A percentile compares a stretch with the other conserved stretches of the same genome.
phyloP scores from a whole-genome alignment of 2,797 vertebrate species.

The Synanceia verrucosa region DNA sequence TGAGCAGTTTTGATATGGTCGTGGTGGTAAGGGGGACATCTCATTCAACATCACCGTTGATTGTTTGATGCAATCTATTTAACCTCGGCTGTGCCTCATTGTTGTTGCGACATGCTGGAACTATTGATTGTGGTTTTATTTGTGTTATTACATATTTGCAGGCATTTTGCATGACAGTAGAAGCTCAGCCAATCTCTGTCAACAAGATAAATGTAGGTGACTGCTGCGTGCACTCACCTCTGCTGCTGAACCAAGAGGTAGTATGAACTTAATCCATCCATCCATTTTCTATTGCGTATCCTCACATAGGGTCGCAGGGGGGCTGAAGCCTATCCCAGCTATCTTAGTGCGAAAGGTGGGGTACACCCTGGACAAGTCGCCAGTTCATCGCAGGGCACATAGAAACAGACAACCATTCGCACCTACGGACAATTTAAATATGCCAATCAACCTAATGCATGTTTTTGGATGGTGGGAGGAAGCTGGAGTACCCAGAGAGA shows the following conservation, averaged over 20 bases:
- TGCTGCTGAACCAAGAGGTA: neutral
- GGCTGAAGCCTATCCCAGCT: no score
- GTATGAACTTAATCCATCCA: neutral
- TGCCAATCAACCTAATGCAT: no score
- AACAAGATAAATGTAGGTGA: neutral
- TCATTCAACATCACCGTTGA: slow-evolving; percentile 68
- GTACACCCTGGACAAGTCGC: no score
- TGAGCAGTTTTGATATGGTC: slow-evolving; percentile 56
- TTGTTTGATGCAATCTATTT: slow-evolving; percentile 68
- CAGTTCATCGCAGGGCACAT: no score
- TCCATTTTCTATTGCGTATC: no score
- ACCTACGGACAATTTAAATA: no score
- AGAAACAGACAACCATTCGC: no score
- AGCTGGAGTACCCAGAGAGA: no score
- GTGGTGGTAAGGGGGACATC: slow-evolving; percentile 63
- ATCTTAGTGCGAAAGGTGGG: no score
- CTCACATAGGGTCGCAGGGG: no score
- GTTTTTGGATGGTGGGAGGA: no score
- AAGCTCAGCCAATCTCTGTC: neutral
- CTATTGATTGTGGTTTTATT: slow-evolving; percentile 67
- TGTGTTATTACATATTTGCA: slow-evolving; percentile 38
- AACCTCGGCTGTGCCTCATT: slow-evolving; percentile 48
- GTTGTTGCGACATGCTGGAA: slow-evolving; percentile 57
- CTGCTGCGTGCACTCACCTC: neutral
- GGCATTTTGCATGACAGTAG: neutral